A percentile compares a stretch with the other conserved stretches of the same genome.
phyloP scores from a whole-genome alignment of 1,140 invertebrate genomes.

The Zeugodacus cucurbitae region DNA sequence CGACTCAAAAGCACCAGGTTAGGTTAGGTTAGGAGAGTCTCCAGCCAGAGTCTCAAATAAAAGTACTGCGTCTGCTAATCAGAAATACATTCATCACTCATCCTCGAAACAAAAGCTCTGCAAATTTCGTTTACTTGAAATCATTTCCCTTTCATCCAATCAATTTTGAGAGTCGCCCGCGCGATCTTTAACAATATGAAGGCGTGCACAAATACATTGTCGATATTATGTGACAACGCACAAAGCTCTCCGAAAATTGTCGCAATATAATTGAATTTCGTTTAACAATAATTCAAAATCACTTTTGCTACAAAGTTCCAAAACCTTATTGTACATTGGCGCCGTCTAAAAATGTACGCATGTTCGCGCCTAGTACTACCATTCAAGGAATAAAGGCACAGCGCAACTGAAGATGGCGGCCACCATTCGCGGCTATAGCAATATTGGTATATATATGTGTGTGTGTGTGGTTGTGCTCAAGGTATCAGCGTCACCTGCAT shows the following conservation, averaged over 20 bases:
- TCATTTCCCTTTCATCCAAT: neutral
- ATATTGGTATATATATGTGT: neutral
- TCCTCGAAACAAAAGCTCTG: neutral
- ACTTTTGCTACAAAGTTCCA: neutral
- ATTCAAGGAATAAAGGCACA: neutral
- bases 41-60: no score
- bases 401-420: neutral
- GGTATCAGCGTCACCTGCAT: neutral
- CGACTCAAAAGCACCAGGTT: no score
- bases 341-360: neutral
- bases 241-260: neutral
- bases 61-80: no score
- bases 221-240: neutral
- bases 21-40: no score
- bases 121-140: neutral
- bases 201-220: neutral
- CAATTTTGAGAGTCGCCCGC: neutral
- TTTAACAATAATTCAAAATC: constrained; percentile 22
- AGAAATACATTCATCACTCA: no score
- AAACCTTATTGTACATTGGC: neutral
- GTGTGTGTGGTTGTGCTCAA: neutral
- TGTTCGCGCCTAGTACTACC: neutral
- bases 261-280: constrained; percentile 3
- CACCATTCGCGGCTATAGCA: neutral
- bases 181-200: neutral